Percentiles rank a stretch among this genome's conserved stretches.
These are phyloP conservation scores for Phallusia fumigata DNA, from an alignment of 23 tunicate genomes.

Conservation along the genomic window DNA sequence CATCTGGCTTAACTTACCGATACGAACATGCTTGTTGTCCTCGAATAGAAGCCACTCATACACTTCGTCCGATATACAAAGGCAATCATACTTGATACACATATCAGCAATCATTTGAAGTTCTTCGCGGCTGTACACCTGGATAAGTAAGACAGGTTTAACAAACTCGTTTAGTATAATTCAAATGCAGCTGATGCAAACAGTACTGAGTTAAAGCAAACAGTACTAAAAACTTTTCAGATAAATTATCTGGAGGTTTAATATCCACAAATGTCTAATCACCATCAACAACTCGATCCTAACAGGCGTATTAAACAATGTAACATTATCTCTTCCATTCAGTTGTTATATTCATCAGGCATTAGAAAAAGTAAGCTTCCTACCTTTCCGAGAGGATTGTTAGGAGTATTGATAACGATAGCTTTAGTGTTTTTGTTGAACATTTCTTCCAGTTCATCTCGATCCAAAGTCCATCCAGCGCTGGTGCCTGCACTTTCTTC, in stretches of 20 bases:
- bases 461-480: constrained; percentile 68
- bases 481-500: constrained; percentile 18
- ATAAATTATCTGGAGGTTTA: too few species aligned
- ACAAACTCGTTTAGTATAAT: too few species aligned
- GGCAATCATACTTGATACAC: constrained; percentile 67
- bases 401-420: constrained; percentile 88
- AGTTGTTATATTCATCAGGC: too few species aligned
- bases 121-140: constrained; percentile 70
- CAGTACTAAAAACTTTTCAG: too few species aligned
- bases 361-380: background rate
- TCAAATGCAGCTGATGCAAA: too few species aligned
- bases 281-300: too few species aligned
- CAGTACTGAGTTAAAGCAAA: too few species aligned
- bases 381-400: constrained; percentile 97
- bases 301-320: too few species aligned
- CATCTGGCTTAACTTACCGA: constrained; percentile 34
- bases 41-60: constrained; percentile 90
- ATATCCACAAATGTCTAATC: too few species aligned
- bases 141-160: too few species aligned
- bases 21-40: constrained; percentile 65
- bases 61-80: constrained; percentile 97
- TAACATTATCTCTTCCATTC: too few species aligned
- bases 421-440: constrained; percentile 90
- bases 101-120: constrained; percentile 71
- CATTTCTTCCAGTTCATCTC: constrained; percentile 56